Percentiles rank a stretch among this genome's conserved stretches.
Conservation (phyloP, 2,797 vertebrate species). For the Fringilla coelebs region DNA sequence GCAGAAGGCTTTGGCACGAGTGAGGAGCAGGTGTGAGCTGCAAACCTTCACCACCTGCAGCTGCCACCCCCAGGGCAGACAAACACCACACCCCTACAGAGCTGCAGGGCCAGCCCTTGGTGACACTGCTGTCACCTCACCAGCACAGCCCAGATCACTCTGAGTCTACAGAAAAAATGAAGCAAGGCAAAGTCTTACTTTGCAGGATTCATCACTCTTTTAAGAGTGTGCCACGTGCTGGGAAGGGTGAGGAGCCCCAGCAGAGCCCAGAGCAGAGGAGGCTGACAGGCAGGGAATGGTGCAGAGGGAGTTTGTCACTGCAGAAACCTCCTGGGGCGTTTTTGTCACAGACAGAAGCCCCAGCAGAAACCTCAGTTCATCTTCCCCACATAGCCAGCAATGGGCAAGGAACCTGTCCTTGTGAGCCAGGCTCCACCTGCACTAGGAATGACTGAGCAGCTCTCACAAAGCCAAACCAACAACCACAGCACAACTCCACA, state of each 20-base stretch:
- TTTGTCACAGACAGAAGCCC: background rate
- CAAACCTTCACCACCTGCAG: background rate
- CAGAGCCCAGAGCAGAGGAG: background rate
- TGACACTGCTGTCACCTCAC: background rate
- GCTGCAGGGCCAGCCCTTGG: background rate
- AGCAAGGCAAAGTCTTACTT: background rate
- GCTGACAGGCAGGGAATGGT: background rate
- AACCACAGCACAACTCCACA: background rate
- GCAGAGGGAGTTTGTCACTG: background rate
- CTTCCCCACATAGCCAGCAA: background rate
- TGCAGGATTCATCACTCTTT: background rate
- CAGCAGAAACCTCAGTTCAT: background rate
- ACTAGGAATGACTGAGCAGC: background rate
- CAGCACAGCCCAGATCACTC: background rate
- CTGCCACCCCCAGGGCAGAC: background rate
- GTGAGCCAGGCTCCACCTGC: background rate
- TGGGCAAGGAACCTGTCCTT: background rate
- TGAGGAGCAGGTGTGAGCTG: background rate
- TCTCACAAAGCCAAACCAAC: background rate
- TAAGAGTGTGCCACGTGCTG: background rate
- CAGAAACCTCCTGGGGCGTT: background rate
- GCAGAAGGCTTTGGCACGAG: background rate
- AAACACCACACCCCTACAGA: background rate
- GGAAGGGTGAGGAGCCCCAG: background rate
- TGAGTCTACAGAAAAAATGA: accelerated